These are phyloP conservation scores for Argya squamiceps DNA, from an alignment of 2,797 vertebrate genomes.

Conservation along the genomic window DNA sequence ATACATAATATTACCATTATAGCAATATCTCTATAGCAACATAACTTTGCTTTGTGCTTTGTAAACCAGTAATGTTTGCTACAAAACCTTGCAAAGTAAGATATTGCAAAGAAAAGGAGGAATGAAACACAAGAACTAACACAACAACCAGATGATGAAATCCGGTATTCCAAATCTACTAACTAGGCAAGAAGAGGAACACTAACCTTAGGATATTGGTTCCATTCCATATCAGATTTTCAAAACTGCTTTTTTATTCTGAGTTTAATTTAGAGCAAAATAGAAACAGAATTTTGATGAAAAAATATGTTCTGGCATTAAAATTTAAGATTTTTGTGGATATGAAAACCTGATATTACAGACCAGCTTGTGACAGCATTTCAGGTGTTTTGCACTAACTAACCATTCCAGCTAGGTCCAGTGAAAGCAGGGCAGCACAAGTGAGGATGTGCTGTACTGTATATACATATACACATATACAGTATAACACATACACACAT, in stretches of 20 bases:
- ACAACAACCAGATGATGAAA: background rate
- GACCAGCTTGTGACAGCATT: background rate
- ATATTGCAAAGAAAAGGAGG: background rate
- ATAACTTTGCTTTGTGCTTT: background rate
- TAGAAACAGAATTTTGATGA: background rate
- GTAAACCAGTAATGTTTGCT: background rate
- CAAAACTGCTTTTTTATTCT: background rate
- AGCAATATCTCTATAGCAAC: background rate
- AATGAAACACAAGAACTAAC: background rate
- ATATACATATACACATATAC: too few species aligned
- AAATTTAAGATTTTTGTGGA: background rate
- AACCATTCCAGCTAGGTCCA: background rate
- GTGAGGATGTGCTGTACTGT: background rate
- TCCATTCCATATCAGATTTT: background rate
- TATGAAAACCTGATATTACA: background rate
- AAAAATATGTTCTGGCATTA: background rate
- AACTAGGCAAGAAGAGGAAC: background rate
- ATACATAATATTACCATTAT: background rate
- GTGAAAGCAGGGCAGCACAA: background rate
- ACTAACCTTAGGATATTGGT: background rate
- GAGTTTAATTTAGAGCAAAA: background rate
- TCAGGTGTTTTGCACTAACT: background rate
- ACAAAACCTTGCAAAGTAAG: background rate
- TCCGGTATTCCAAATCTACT: background rate
- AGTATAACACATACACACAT: background rate